These are phyloP conservation scores for Ptilorrhoa leucosticta DNA, from an alignment of 2,113 vertebrate genomes.

Conservation along the genomic window DNA sequence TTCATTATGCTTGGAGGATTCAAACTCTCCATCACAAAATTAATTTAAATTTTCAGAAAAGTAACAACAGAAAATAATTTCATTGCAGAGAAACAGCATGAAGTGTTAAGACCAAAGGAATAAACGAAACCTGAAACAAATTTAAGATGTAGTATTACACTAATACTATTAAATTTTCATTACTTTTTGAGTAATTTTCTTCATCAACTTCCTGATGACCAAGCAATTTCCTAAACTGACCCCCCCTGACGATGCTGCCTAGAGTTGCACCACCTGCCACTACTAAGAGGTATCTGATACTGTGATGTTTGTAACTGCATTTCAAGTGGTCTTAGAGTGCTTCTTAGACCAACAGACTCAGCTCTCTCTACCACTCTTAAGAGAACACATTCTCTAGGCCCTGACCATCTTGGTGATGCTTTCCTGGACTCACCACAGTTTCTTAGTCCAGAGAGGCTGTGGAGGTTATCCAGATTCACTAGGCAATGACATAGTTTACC, in stretches of 20 bases:
- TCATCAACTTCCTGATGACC: not conserved
- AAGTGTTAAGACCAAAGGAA: not conserved
- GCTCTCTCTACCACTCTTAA: not conserved
- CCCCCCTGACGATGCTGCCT: not conserved
- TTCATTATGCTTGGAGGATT: not conserved
- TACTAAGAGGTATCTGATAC: not conserved
- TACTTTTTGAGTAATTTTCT: not conserved
- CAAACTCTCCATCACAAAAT: not conserved
- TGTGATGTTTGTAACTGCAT: not conserved
- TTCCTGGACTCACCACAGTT: not conserved
- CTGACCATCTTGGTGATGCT: not conserved
- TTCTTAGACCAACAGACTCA: not conserved
- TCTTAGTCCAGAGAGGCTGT: not conserved
- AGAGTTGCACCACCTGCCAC: not conserved
- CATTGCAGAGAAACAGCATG: not conserved
- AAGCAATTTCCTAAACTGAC: not conserved
- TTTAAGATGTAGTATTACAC: not conserved
- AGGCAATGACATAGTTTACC: not conserved
- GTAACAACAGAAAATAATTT: not conserved
- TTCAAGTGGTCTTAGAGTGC: not conserved
- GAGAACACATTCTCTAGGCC: not conserved
- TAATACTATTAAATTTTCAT: not conserved
- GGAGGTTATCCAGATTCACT: not conserved
- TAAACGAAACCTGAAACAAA: not conserved
- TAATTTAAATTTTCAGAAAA: not conserved